Evolutionary conservation across 2,113 vertebrate genomes (phyloP).

Genomic region (Anhinga anhinga): DNA sequence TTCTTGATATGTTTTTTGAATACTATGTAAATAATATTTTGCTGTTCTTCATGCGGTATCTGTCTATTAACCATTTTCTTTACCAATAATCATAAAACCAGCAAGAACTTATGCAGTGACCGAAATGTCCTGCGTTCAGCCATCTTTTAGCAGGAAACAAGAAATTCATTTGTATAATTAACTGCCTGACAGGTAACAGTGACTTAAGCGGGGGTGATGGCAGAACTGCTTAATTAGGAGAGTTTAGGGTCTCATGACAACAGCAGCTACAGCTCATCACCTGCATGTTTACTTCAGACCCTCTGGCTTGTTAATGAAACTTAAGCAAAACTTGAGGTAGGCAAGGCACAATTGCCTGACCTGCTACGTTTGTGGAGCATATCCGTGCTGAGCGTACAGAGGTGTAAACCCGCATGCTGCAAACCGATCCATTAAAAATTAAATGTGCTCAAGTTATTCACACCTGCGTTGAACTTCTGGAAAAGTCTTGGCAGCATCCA

Average conservation of each 20-base stretch:
- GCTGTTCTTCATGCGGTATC: neutral
- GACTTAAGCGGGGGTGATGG: neutral
- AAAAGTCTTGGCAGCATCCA: neutral
- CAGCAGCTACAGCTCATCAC: neutral
- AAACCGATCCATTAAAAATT: neutral
- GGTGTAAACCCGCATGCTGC: neutral
- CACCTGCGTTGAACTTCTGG: neutral
- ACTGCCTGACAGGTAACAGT: neutral
- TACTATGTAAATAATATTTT: neutral
- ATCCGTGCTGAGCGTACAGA: accelerated
- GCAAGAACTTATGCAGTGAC: neutral
- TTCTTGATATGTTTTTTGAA: neutral
- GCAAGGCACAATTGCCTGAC: neutral
- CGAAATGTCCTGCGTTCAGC: neutral
- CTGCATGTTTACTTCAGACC: neutral
- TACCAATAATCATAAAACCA: slow-evolving; percentile 13
- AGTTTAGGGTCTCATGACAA: neutral
- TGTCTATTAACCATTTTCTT: neutral
- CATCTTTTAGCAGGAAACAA: neutral
- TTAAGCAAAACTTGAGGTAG: neutral
- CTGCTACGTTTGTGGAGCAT: accelerated
- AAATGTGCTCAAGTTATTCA: neutral
- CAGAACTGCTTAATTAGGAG: neutral
- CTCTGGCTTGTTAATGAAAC: neutral
- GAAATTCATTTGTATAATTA: neutral